A percentile compares a stretch with the other conserved stretches of the same genome.
Conservation (phyloP, 1,140 invertebrate genomes). For the Bombus affinis region DNA sequence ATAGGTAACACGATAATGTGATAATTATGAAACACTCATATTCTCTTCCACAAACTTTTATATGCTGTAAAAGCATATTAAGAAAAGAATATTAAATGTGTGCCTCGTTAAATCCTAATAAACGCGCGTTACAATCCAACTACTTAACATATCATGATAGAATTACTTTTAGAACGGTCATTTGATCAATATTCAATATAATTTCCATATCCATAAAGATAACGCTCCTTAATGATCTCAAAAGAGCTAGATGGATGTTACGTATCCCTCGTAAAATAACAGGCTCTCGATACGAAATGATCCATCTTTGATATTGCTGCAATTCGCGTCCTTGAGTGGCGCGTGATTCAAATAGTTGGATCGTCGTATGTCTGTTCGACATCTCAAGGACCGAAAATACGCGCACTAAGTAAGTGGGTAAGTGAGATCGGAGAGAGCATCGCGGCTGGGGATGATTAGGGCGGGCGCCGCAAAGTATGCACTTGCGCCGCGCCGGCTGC, state of each 20-base stretch:
- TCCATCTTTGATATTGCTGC: neutral
- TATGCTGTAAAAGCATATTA: no score
- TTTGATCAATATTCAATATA: neutral
- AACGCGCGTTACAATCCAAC: neutral
- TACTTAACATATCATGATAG: neutral
- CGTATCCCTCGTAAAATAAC: neutral
- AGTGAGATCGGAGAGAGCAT: conserved; percentile 40
- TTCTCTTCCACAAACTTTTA: no score
- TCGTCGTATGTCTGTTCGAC: conserved; percentile 4
- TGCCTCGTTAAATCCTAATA: no score
- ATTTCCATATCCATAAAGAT: neutral
- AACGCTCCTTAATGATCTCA: neutral
- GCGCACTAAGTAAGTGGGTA: conserved; percentile 56
- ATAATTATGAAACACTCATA: no score
- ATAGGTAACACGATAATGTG: no score
- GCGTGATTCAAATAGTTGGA: neutral
- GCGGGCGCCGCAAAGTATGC: conserved; percentile 65
- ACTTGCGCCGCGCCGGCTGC: conserved; percentile 57
- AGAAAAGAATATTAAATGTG: no score
- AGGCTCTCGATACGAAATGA: neutral
- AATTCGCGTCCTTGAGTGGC: neutral
- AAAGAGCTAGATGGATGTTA: neutral
- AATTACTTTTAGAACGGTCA: neutral
- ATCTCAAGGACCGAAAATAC: conserved; percentile 34
- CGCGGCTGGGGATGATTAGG: conserved; percentile 64